Base-by-base conservation (phyloP, 2,888 invertebrate genomes). In the Hartigia nigra region DNA sequence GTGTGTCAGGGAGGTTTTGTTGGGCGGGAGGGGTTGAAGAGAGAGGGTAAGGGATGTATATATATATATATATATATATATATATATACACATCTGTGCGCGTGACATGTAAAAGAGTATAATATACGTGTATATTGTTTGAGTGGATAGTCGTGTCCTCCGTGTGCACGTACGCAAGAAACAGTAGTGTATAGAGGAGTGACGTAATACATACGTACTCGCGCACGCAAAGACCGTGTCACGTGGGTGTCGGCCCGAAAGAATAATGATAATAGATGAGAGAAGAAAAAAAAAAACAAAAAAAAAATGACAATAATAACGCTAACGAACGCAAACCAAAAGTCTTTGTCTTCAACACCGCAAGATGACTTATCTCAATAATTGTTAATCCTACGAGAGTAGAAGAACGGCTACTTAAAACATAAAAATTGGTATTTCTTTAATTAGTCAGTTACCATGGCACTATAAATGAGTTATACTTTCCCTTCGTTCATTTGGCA, bases 401-500 rank as follows among this genome's bases (percentile, higher is more conserved):
- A 75, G 74, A 32, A 32, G 82, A 76, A 77, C 76, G 76, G 79
- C 82, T 83, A 83, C 81, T 79, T 82, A 83, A 85, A 83, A 81
- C 82, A 74, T 85, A 76, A 85, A 84, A 84, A 82, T 86, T 82
- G 85, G 82, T 85, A 85, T 84, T 85, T 79, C 81, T 82, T 88
- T 86, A 87, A 89, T 90, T 87, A 89, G 83, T 87, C 85, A 86
- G 86, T 88, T 90, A 91, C 87, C 88, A 91, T 91, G 91, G 90
- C 90, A 91, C 91, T 91, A 86, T 90, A 39, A 1, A 88, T 87
- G 88, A 88, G 87, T 88, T 88, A 34, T 37, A 36, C 86, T 87
- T 87, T 84, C 84, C 84, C 85, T 86, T 83, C 80, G 31, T 70
- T 70, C 70, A 1, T 70, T 81, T 81, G 14, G 76, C 55, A 76